phyloP scores from a whole-genome alignment of 2,888 invertebrate species.

The Chalcosyrphus nemorum region DNA sequence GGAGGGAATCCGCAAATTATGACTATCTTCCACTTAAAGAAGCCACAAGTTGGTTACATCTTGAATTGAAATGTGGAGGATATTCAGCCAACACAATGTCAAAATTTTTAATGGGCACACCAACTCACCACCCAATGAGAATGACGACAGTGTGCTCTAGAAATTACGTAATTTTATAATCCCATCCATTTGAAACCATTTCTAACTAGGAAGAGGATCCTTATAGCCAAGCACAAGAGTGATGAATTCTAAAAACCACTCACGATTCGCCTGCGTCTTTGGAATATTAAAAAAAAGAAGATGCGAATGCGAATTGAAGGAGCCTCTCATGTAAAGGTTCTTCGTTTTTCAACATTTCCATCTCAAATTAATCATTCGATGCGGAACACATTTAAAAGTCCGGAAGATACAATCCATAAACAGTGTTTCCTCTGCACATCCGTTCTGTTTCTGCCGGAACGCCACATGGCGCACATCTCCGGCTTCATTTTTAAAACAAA shows the following conservation, averaged over 20 bases:
- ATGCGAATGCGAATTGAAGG: too few relatives aligned
- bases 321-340: background rate
- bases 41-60: background rate
- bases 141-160: background rate
- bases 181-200: background rate
- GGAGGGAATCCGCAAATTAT: background rate
- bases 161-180: slow-evolving; percentile 29
- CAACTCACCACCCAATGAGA: background rate
- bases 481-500: background rate
- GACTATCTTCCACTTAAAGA: background rate
- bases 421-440: slow-evolving; percentile 4
- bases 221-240: background rate
- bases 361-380: slow-evolving; percentile 46
- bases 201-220: background rate
- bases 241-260: slow-evolving; percentile 9
- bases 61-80: background rate
- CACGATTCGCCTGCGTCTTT: slow-evolving; percentile 4
- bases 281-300: slow-evolving; percentile 57
- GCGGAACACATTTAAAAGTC: slow-evolving; percentile 41
- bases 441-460: background rate
- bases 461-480: slow-evolving; percentile 18
- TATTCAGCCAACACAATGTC: background rate
- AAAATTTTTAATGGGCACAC: background rate
- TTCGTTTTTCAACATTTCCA: background rate
- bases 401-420: slow-evolving; percentile 34